Evolutionary conservation across 1,140 invertebrate genomes (phyloP).

Genomic region (Brachionus rotundiformis): DNA sequence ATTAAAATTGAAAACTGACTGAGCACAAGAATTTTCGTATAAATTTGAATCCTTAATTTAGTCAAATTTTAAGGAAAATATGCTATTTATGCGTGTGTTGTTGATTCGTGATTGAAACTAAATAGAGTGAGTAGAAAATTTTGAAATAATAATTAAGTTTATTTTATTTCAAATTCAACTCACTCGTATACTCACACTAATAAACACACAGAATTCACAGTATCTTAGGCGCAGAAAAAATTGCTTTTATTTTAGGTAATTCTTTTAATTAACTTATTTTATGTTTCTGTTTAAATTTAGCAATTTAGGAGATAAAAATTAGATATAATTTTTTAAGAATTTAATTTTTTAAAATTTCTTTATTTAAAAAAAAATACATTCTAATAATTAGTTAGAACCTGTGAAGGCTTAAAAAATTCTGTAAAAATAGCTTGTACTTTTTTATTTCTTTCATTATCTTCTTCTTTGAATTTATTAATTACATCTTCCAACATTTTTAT

Average conservation of each 20-base stretch:
- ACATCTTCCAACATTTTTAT: slow-evolving; percentile 40
- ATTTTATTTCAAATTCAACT: slow-evolving; percentile 16
- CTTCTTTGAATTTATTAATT: slow-evolving; percentile 29
- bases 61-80: slow-evolving; percentile 36
- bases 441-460: slow-evolving; percentile 36
- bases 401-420: slow-evolving; percentile 44
- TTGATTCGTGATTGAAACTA: slow-evolving; percentile 29
- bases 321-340: too few species aligned
- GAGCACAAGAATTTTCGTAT: background rate
- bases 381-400: slow-evolving; percentile 11
- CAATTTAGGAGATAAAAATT: too few species aligned
- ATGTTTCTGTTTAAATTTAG: too few species aligned
- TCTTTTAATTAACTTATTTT: background rate
- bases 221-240: background rate
- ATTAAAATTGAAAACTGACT: background rate
- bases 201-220: slow-evolving; percentile 24
- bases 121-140: slow-evolving; percentile 45
- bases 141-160: slow-evolving; percentile 33
- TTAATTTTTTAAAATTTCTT: background rate
- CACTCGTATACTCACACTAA: slow-evolving; percentile 44
- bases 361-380: background rate
- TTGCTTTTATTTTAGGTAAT: background rate
- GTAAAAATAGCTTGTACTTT: slow-evolving; percentile 45
- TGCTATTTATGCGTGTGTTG: slow-evolving; percentile 47
- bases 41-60: background rate